Evolutionary conservation across 2,797 vertebrate genomes (phyloP), one percentile per base, ranked within the genome.

Genomic region (Furcifer pardalis): DNA sequence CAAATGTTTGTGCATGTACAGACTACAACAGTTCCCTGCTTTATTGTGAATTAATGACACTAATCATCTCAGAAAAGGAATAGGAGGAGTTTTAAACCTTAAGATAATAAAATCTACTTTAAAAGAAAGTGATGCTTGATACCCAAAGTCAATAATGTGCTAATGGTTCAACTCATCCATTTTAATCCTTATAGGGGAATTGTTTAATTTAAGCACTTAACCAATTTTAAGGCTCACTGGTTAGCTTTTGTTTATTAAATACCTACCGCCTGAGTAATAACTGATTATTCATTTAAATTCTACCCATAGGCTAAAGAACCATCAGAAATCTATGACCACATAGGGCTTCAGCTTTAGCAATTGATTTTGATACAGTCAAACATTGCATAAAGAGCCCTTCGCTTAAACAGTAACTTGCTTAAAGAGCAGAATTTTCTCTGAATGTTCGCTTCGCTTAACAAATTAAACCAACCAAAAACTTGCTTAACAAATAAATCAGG

Each of bases 191-290:
- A 75, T 60, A 62, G 74, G n/a, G 2, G 7, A 44, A 1, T 69
- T 87, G 82, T 40, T 73, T 82, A 32, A 87, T 71, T 49, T 89
- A 87, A 87, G 80, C 74, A 23, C 84, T 84, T 35, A 82, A 85
- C 60, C 37, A 79, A 37, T 88, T 87, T 90, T 88, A 78, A 86
- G 78, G 10, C 32, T 89, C 4, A 2, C 0, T 85, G 49, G 46
- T 90, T 88, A 30, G 56, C 49, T 89, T 90, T 85, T 81, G 87
- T 68, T 84, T 72, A 83, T 35, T 30, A 83, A 89, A 74, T 77
- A 82, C 19, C 13, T 82, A 86, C 68, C 49, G 32, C 25, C 37
- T 88, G 30, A 84, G 30, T n/a, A 81, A 46, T 86, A 84, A 84
- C 56, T 86, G 82, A 80, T 5, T 13, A 83, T 71, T 83, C 75